Evolutionary conservation across 2,797 vertebrate species (phyloP).

Genomic region (Oreochromis mossambicus): DNA sequence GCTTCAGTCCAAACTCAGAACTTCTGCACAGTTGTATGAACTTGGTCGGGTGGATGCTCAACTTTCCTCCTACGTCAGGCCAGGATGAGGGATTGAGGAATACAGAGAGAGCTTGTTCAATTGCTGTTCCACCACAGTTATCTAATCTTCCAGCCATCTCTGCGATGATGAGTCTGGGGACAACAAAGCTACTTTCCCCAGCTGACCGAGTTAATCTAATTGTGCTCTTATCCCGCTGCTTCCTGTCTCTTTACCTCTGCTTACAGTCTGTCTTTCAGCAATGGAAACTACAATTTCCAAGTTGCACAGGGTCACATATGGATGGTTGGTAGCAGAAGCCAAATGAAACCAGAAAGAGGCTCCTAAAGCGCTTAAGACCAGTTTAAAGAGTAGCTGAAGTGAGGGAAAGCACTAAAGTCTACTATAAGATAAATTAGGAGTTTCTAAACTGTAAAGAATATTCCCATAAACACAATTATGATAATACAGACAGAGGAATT

Average conservation of each 20-base stretch:
- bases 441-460: neutral
- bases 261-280: neutral
- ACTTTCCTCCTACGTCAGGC: neutral
- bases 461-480: neutral
- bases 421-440: neutral
- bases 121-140: neutral
- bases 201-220: constrained; percentile 7
- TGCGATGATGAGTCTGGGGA: constrained; percentile 4
- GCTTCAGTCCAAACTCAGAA: neutral
- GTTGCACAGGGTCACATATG: neutral
- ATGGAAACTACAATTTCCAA: neutral
- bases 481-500: neutral
- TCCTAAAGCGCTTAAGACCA: neutral
- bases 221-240: constrained; percentile 1
- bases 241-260: constrained; percentile 7
- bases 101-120: neutral
- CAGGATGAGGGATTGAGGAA: neutral
- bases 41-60: neutral
- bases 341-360: neutral
- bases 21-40: neutral
- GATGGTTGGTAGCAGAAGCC: neutral
- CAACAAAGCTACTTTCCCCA: neutral
- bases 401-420: neutral
- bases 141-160: constrained; percentile 30
- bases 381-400: neutral